These are phyloP conservation scores for Boleophthalmus pectinirostris DNA, from an alignment of 2,113 vertebrate species.

Conservation along the genomic window DNA sequence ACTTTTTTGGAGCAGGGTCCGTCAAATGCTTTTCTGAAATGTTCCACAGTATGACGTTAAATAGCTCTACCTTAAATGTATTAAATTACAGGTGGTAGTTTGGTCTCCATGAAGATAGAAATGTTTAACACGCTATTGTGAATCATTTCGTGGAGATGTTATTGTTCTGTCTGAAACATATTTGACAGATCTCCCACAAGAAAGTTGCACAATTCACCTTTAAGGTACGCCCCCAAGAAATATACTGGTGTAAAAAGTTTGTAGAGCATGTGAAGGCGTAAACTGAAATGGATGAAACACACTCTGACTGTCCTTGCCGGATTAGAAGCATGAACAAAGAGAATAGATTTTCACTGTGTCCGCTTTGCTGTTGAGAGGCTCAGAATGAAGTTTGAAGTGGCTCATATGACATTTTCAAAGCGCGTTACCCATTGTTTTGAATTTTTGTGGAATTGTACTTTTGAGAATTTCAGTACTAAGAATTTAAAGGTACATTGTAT, in stretches of 20 bases:
- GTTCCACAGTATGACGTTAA: no score
- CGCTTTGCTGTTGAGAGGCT: conserved; percentile 22
- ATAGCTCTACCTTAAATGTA: no score
- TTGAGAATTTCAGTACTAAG: not conserved
- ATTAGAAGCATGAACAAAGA: conserved; percentile 59
- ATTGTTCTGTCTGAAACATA: no score
- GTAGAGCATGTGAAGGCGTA: conserved; percentile 41
- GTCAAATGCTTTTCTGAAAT: no score
- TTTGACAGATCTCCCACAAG: no score
- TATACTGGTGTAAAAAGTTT: not conserved
- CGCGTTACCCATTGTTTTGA: conserved; percentile 16
- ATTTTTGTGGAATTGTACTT: not conserved
- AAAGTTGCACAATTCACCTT: no score
- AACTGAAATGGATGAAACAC: conserved; percentile 59
- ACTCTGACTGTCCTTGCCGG: conserved; percentile 41
- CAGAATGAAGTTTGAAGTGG: conserved; percentile 34
- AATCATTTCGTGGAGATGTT: no score
- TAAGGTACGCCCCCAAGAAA: conserved; percentile 22
- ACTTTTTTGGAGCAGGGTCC: no score
- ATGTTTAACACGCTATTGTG: no score
- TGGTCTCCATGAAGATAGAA: no score
- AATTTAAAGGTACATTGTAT: not conserved
- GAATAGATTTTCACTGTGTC: conserved; percentile 19
- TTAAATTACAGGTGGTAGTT: no score
- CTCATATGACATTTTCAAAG: conserved; percentile 19